Evolutionary conservation across 2,113 vertebrate genomes (phyloP), one percentile per base, ranked within the genome.

Genomic region (Tauraco erythrolophus): DNA sequence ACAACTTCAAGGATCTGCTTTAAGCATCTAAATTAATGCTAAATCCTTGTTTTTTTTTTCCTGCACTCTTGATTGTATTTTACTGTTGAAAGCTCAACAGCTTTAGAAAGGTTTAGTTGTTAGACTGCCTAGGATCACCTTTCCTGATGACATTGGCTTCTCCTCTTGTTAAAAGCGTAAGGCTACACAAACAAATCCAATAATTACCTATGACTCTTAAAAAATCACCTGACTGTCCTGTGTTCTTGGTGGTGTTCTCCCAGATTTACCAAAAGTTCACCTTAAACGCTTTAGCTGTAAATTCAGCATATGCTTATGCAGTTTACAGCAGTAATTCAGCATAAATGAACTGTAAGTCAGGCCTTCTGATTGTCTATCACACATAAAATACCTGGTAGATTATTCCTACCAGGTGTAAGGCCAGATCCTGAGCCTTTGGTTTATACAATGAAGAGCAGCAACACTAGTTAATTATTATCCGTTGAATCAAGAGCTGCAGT

Each of bases 1-100:
- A 84, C 79, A 65, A 54, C 78, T 89, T 92, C 89, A 94, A 88
- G 96, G 84, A 71, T 95, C 77, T 94, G 58, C 89, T 95, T 82
- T 1, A 1, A 62, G 12, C 84, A 79, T 65, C 56, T 82, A 84
- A 89, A 92, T 93, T 88, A 96, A 76, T 84, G 41, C 48, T 79
- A 84, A 91, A 46, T 91, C 37, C 19, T 84, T 94, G 57, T 1
- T 46, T 33, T 57, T 58, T 78, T 60, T 57, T 58, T 78, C 56
- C 58, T 45, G 13, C 46, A 69, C 19, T 87, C 48, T 56, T 62
- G 56, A 39, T 84, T 81, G 43, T 54, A 80, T 96, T 96, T 88
- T 81, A 78, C 19, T 37, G 16, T 78, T 86, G 64, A 75, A 94
- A 88, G 51, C 72, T 74, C 25, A 77, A 57, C 57, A 88, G 46